Percentiles rank a stretch among this genome's conserved stretches.
Conservation (phyloP, 2,888 invertebrate genomes). For the Folsomia candida region DNA sequence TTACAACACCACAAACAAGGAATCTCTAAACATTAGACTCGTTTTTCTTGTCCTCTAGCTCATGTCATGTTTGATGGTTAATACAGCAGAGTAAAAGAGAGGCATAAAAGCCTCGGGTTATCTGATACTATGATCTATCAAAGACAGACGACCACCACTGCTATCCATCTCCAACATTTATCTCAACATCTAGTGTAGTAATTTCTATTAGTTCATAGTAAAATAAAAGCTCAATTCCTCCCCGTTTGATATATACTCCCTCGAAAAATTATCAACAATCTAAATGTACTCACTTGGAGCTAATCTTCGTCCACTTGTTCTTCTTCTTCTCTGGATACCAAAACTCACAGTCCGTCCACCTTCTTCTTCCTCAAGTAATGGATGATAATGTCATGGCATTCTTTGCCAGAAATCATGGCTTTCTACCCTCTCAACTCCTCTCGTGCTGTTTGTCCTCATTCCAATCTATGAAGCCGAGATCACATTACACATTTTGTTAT, state of each 20-base stretch:
- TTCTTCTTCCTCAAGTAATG: slow-evolving; percentile 28
- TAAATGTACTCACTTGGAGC: slow-evolving; percentile 8
- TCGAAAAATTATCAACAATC: background rate
- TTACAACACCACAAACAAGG: slow-evolving; percentile 21
- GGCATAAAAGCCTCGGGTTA: slow-evolving; percentile 3
- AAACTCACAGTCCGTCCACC: slow-evolving; percentile 40
- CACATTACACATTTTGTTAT: slow-evolving; percentile 4
- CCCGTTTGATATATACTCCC: background rate
- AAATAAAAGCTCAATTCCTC: slow-evolving; percentile 2
- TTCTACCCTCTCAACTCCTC: background rate
- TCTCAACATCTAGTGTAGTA: background rate
- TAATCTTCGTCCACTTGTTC: slow-evolving; percentile 5
- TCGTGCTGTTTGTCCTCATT: slow-evolving; percentile 2
- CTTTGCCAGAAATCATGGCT: background rate
- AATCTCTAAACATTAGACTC: slow-evolving; percentile 8
- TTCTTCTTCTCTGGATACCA: slow-evolving; percentile 4
- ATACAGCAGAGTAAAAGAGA: slow-evolving; percentile 4
- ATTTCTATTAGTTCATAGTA: slow-evolving; percentile 4
- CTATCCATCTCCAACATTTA: background rate
- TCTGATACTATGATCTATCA: slow-evolving; percentile 13
- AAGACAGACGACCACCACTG: background rate
- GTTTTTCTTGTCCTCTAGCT: background rate
- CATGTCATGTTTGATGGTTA: slow-evolving; percentile 10
- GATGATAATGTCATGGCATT: slow-evolving; percentile 8
- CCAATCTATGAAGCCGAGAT: slow-evolving; percentile 1